Conservation (phyloP, 2,113 vertebrate genomes). For the Scortum barcoo region DNA sequence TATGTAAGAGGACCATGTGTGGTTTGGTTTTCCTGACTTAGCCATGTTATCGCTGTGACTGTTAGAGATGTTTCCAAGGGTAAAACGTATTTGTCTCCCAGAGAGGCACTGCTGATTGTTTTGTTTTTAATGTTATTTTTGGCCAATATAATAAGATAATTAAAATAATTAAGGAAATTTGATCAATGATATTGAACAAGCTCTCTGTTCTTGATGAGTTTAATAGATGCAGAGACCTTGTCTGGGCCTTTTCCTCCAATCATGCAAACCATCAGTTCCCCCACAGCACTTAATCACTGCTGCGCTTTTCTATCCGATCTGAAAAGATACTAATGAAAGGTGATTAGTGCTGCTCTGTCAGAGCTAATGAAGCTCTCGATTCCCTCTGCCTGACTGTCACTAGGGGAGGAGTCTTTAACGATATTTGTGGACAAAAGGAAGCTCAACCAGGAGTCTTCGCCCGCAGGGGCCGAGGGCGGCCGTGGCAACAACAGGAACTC, state of each 20-base stretch:
- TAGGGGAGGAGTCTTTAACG: constrained; percentile 88
- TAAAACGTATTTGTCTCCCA: not conserved
- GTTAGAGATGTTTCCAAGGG: not conserved
- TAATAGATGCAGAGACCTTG: constrained; percentile 58
- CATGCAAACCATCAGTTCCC: constrained; percentile 58
- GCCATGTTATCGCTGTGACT: not conserved
- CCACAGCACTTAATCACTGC: constrained; percentile 67
- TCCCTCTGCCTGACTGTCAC: constrained; percentile 61
- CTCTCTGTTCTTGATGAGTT: constrained; percentile 42
- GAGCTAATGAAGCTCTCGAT: constrained; percentile 69
- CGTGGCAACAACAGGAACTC: constrained; percentile 47
- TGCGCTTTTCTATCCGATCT: constrained; percentile 54
- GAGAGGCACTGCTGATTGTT: not conserved
- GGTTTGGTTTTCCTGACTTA: not conserved
- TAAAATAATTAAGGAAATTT: constrained; percentile 44
- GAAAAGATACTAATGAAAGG: constrained; percentile 75
- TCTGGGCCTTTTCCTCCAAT: constrained; percentile 63
- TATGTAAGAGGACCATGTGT: not conserved
- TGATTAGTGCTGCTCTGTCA: constrained; percentile 75
- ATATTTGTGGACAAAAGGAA: constrained; percentile 89
- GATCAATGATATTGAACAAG: constrained; percentile 45
- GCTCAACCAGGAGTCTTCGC: constrained; percentile 77
- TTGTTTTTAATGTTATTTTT: constrained; percentile 35
- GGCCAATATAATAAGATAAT: constrained; percentile 39
- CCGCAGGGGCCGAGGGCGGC: constrained; percentile 40